A percentile compares a stretch with the other conserved stretches of the same genome.
Conservation (phyloP, 64 coral and sea anemone species). For the Montipora efflorescens region DNA sequence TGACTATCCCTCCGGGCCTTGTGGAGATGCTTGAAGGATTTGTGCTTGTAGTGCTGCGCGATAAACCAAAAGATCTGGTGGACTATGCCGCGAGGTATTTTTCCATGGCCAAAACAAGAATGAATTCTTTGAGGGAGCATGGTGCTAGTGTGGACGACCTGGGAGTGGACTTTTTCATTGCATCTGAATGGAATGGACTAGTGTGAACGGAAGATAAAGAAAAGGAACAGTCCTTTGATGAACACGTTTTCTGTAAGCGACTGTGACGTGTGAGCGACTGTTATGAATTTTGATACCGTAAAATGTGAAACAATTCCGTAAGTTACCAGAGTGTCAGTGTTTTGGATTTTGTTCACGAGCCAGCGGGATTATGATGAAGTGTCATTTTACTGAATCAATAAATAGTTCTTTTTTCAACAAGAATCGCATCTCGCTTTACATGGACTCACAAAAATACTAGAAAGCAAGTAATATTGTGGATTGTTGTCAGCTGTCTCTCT, state of each 20-base stretch:
- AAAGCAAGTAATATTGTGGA: too few species aligned
- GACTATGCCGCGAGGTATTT: conserved; percentile 55
- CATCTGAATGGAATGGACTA: conserved; percentile 56
- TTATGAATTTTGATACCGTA: conserved; percentile 1
- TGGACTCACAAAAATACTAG: too few species aligned
- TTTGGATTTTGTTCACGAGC: conserved; percentile 7
- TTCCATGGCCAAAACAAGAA: conserved; percentile 22
- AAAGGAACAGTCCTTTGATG: background rate
- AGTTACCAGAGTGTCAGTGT: background rate
- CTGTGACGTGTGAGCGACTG: background rate
- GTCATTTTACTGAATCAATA: too few species aligned
- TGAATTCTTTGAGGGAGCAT: conserved; percentile 42
- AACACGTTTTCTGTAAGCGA: background rate
- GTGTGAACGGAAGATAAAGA: background rate
- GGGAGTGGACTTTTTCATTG: conserved; percentile 65
- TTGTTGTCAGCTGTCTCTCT: too few species aligned
- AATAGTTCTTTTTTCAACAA: too few species aligned
- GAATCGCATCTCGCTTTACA: too few species aligned
- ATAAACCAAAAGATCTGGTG: conserved; percentile 57
- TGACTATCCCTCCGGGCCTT: conserved; percentile 44
- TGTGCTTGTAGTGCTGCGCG: conserved; percentile 42
- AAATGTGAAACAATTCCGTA: background rate
- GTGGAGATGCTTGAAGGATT: conserved; percentile 69
- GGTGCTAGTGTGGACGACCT: conserved; percentile 50
- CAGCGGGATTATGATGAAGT: background rate